Evolutionary conservation across 2,113 vertebrate species (phyloP), one percentile per base, ranked within the genome.

Genomic region (Capreolus pygargus): DNA sequence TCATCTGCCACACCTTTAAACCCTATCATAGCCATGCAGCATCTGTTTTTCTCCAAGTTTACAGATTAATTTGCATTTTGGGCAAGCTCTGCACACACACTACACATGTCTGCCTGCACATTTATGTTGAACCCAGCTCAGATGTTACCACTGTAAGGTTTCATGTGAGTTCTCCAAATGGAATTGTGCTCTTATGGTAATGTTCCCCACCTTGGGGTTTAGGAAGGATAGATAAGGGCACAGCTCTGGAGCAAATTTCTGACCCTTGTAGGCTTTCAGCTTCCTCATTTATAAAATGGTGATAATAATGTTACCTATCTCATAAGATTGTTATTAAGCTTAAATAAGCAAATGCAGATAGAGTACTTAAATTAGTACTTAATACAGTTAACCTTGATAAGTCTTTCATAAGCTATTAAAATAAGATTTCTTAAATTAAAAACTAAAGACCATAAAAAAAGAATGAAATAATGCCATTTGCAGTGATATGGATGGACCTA

Each of bases 211-310:
- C 3, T 91, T 93, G 43, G 28, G 3, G 12, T 96, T 97, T 92
- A 92, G 89, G 28, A 57, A 90, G 15, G 76, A 74, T 96, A 3
- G 2, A 25, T 55, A 95, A 87, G n/a, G 78, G 27, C 82, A 25
- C 8, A 90, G 19, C 36, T 93, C 67, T 88, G 28, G 19, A 89
- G 36, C 61, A 85, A 67, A 90, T 92, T 94, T 97, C 43, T 96
- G 61, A 67, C 94, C 33, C 36, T 84, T 92, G 90, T 17, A 25
- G 27, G 30, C 33, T 36, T 91, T 89, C n/a, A 55, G 15, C 87
- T 86, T 95, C 86, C 82, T 86, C 33, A 47, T 95, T 95, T 92
- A 6, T 92, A 82, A 97, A 97, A 92, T 89, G 54, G 11, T 92
- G 30, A 84, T 84, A 61, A 86, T 74, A 61, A 79, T 57, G 47